Conservation (phyloP, 2,888 invertebrate species). For the Matsumyia berberina region DNA sequence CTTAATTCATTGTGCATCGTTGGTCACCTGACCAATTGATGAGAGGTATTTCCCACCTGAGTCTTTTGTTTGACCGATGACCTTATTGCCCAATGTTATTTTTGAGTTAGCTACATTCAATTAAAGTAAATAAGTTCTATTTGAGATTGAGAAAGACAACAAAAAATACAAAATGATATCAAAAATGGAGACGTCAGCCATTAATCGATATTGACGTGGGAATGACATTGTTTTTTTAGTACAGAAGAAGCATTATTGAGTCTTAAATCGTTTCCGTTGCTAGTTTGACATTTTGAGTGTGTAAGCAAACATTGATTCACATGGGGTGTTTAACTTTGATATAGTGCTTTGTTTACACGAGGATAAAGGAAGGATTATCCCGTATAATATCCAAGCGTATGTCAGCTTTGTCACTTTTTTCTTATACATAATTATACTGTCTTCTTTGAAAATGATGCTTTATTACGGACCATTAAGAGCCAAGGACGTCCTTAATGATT, state of each 20-base stretch:
- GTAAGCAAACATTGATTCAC: not conserved
- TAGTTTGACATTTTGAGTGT: slow-evolving; percentile 14
- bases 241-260: not conserved
- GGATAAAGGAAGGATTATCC: too few relatives aligned
- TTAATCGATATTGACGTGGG: slow-evolving; percentile 1
- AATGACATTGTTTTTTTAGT: not conserved
- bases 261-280: slow-evolving; percentile 1
- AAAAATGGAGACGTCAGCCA: not conserved
- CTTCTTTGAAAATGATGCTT: too few relatives aligned
- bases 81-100: slow-evolving; percentile 15
- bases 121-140: slow-evolving; percentile 8
- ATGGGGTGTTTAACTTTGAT: not conserved
- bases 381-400: too few relatives aligned
- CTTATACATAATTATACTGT: too few relatives aligned
- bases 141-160: not conserved
- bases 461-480: too few relatives aligned
- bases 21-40: not conserved
- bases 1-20: not conserved
- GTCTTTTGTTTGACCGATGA: not conserved
- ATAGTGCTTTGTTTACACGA: not conserved
- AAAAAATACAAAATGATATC: not conserved
- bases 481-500: too few relatives aligned
- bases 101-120: slow-evolving; percentile 14
- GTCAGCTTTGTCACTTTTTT: too few relatives aligned
- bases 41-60: slow-evolving; percentile 1